These are phyloP conservation scores for Deilephila porcellus DNA, from an alignment of 2,888 invertebrate species.

Conservation along the genomic window DNA sequence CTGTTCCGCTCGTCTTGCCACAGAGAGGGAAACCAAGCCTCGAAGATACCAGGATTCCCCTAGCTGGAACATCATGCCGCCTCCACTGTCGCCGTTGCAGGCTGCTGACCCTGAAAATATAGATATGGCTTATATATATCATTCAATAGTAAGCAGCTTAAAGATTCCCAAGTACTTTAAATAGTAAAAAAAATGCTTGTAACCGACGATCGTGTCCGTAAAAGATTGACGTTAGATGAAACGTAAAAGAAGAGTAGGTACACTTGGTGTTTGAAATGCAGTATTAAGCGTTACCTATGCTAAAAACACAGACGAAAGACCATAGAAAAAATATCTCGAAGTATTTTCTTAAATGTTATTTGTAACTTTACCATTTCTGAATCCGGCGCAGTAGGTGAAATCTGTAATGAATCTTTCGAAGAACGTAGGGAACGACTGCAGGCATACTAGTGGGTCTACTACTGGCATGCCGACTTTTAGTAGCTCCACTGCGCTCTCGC, in stretches of 20 bases:
- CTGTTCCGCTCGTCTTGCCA: slow-evolving; percentile 82
- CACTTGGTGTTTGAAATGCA: no score
- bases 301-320: no score
- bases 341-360: neutral
- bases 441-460: slow-evolving; percentile 84
- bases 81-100: slow-evolving; percentile 83
- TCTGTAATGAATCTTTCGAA: slow-evolving; percentile 70
- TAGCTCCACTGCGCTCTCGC: slow-evolving; percentile 83
- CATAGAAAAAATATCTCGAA: no score
- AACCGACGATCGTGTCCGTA: no score
- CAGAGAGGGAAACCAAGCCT: slow-evolving; percentile 85
- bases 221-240: no score
- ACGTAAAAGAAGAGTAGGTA: no score
- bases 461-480: slow-evolving; percentile 85
- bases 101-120: slow-evolving; percentile 82
- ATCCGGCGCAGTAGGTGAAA: slow-evolving; percentile 82
- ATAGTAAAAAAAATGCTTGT: no score
- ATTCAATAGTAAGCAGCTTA: no score
- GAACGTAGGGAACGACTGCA: slow-evolving; percentile 73
- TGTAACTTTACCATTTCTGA: slow-evolving; percentile 66
- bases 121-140: neutral
- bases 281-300: no score
- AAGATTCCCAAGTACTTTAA: no score
- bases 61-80: slow-evolving; percentile 78
- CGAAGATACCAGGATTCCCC: slow-evolving; percentile 72